A percentile compares a stretch with the other conserved stretches of the same genome.
These are phyloP conservation scores for Sylvietta virens DNA, from an alignment of 2,113 vertebrate species.

Conservation along the genomic window DNA sequence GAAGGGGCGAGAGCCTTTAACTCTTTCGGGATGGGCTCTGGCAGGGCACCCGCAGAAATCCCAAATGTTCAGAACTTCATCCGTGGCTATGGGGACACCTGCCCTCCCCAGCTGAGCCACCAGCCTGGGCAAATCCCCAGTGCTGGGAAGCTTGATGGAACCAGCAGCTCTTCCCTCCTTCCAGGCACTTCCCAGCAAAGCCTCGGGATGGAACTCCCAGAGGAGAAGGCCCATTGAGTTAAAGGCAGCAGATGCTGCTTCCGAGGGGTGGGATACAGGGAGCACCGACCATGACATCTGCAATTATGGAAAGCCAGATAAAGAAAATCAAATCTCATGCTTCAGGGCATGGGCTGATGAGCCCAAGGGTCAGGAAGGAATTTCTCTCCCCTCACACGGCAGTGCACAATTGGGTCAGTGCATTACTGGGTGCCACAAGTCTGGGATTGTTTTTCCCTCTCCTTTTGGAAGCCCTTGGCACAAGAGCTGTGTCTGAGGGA, in stretches of 20 bases:
- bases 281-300: neutral
- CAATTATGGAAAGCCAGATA: conserved; percentile 37
- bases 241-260: conserved; percentile 10
- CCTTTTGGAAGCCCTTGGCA: neutral
- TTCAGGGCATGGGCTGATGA: conserved; percentile 44
- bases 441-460: neutral
- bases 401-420: conserved; percentile 54
- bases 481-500: neutral
- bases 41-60: neutral
- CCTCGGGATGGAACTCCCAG: neutral
- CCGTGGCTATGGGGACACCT: neutral
- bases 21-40: neutral
- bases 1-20: neutral
- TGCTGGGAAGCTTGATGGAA: neutral
- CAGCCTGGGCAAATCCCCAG: neutral
- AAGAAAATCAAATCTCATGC: conserved; percentile 65
- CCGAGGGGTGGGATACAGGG: neutral
- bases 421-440: conserved; percentile 6
- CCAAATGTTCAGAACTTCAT: neutral
- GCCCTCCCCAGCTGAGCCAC: neutral
- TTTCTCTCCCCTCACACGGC: conserved; percentile 51
- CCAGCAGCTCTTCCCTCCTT: neutral
- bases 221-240: conserved; percentile 15
- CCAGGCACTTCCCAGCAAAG: neutral
- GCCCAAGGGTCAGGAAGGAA: conserved; percentile 52